Evolutionary conservation across 2,797 vertebrate species (phyloP).

Genomic region (Oryzias dopingdopingensis): DNA sequence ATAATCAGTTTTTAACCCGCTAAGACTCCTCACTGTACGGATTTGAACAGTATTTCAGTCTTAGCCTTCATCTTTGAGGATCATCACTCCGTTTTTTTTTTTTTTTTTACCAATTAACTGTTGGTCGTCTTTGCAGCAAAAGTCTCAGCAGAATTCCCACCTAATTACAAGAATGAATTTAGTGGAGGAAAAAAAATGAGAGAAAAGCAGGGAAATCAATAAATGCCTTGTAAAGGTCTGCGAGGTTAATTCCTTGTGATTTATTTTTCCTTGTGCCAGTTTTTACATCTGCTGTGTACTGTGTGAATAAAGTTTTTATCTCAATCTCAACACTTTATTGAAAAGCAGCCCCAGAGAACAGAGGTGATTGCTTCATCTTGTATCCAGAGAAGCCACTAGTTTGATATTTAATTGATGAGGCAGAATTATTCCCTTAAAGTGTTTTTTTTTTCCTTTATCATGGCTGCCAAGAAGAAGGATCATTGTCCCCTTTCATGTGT

Average conservation of each 20-base stretch:
- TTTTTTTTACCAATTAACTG: conserved; percentile 50
- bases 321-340: conserved; percentile 43
- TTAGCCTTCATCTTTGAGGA: conserved; percentile 47
- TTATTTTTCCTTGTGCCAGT: conserved; percentile 34
- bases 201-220: conserved; percentile 46
- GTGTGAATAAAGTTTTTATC: conserved; percentile 40
- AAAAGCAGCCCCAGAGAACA: conserved; percentile 50
- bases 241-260: conserved; percentile 44
- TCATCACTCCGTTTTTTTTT: conserved; percentile 16
- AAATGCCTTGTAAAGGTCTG: conserved; percentile 39
- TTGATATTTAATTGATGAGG: conserved; percentile 77
- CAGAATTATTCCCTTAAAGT: conserved; percentile 69
- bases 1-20: conserved; percentile 20
- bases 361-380: conserved; percentile 66
- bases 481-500: conserved; percentile 75
- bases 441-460: conserved; percentile 62
- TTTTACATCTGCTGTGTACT: conserved; percentile 15
- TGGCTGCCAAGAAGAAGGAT: conserved; percentile 63
- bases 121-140: conserved; percentile 15
- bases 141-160: conserved; percentile 40
- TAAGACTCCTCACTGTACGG: conserved; percentile 19
- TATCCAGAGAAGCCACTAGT: conserved; percentile 55
- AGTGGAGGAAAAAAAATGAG: conserved; percentile 23
- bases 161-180: conserved; percentile 50
- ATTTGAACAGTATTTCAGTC: conserved; percentile 37